Evolutionary conservation across 1,140 invertebrate species (phyloP).

Genomic region (Calliopsis andreniformis): DNA sequence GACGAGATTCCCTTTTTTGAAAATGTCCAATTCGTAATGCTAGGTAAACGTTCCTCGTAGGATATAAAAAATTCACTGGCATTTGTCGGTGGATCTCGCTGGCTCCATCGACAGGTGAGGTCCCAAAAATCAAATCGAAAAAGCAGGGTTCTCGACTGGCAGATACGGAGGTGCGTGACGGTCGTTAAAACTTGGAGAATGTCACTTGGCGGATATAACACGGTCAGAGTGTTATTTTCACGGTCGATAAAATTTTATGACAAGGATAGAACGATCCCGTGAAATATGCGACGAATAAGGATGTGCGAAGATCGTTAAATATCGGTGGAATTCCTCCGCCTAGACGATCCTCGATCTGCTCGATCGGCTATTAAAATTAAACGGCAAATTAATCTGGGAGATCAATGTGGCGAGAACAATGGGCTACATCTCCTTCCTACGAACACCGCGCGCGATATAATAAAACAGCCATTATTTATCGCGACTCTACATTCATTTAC

Average conservation of each 20-base stretch:
- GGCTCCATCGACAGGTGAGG: neutral
- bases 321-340: constrained; percentile 6
- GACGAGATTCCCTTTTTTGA: neutral
- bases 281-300: constrained; percentile 45
- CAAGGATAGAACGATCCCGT: constrained; percentile 35
- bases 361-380: constrained; percentile 3
- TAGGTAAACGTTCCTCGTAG: neutral
- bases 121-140: constrained; percentile 21
- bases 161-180: constrained; percentile 33
- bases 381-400: neutral
- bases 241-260: constrained; percentile 52
- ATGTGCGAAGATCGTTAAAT: constrained; percentile 41
- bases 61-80: neutral
- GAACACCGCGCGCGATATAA: too few relatives aligned
- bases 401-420: too few relatives aligned
- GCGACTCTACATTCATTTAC: too few relatives aligned
- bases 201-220: constrained; percentile 46
- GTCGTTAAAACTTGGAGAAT: constrained; percentile 48
- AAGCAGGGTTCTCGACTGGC: neutral
- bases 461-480: too few relatives aligned
- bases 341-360: neutral
- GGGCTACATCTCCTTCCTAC: too few relatives aligned
- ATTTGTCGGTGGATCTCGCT: neutral
- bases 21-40: neutral
- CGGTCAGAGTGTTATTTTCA: constrained; percentile 52